A percentile compares a stretch with the other conserved stretches of the same genome.
These are phyloP conservation scores for zebrafish (Danio rerio) DNA, from an alignment of 2,113 vertebrate genomes.

Conservation along the genomic window DNA sequence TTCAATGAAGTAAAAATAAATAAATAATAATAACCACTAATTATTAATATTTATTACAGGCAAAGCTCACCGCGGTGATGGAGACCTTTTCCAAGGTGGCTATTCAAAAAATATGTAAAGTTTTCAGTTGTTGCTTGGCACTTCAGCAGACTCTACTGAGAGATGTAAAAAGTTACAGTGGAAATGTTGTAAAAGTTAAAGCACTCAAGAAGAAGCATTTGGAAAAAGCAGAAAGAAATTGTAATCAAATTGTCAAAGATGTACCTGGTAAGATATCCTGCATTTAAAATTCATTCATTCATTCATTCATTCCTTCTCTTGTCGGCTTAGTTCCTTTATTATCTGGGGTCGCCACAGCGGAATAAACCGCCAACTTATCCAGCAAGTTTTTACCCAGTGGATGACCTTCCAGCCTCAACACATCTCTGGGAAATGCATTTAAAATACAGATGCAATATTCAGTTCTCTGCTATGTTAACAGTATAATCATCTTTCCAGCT, in stretches of 20 bases:
- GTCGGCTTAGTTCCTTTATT: too few relatives aligned
- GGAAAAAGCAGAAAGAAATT: slow-evolving; percentile 56
- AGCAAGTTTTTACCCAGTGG: too few relatives aligned
- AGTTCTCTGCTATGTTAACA: neutral
- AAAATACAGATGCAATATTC: neutral
- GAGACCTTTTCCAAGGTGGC: slow-evolving; percentile 68
- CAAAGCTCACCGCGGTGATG: slow-evolving; percentile 58
- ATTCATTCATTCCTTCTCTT: too few relatives aligned
- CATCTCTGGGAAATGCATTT: too few relatives aligned
- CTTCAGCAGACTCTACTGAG: slow-evolving; percentile 34
- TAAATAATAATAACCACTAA: too few relatives aligned
- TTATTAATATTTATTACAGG: slow-evolving; percentile 34
- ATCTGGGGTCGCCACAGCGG: too few relatives aligned
- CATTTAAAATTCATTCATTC: neutral
- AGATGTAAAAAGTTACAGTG: slow-evolving; percentile 38
- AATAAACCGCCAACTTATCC: too few relatives aligned
- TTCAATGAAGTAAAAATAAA: neutral
- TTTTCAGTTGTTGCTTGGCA: slow-evolving; percentile 66
- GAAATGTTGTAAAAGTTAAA: slow-evolving; percentile 42
- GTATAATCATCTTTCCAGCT: neutral
- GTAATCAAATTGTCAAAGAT: slow-evolving; percentile 49
- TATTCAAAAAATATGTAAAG: slow-evolving; percentile 64
- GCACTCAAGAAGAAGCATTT: slow-evolving; percentile 51
- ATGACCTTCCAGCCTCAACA: too few relatives aligned
- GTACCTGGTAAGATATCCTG: slow-evolving; percentile 44